Percentiles rank a stretch among this genome's conserved stretches.
Evolutionary conservation across 2,113 vertebrate genomes (phyloP).

Genomic region (Rhinoptilus africanus): DNA sequence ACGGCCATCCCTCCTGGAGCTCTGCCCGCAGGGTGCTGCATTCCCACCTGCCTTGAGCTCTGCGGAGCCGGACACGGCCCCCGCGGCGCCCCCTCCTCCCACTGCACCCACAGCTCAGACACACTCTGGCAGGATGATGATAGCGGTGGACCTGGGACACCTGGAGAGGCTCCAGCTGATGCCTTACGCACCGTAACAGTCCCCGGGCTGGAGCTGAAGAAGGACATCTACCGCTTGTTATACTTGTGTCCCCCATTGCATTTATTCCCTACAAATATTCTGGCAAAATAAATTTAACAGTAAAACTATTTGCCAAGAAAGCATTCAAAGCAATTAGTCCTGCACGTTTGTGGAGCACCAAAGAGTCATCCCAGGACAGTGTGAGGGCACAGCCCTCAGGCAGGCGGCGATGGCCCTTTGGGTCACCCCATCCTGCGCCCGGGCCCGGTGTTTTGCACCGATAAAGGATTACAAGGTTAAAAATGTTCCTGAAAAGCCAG

Average conservation of each 20-base stretch:
- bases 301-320: not conserved
- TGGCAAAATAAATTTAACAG: not conserved
- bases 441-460: not conserved
- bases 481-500: not conserved
- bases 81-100: too few species aligned
- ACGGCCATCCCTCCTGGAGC: not conserved
- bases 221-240: not conserved
- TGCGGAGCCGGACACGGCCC: not conserved
- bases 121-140: accelerated
- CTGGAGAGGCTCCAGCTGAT: not conserved
- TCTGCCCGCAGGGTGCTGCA: not conserved
- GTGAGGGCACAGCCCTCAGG: accelerated
- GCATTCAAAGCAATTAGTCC: not conserved
- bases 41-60: not conserved
- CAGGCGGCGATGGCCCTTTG: not conserved
- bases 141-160: accelerated
- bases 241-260: not conserved
- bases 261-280: not conserved
- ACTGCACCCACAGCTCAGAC: not conserved
- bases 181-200: not conserved
- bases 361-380: too few species aligned
- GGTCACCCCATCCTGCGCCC: accelerated
- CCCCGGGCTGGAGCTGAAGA: not conserved
- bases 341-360: not conserved
- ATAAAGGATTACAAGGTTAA: not conserved